Base-by-base conservation (phyloP, 2,888 invertebrate genomes). In the Sialis fuliginosa region DNA sequence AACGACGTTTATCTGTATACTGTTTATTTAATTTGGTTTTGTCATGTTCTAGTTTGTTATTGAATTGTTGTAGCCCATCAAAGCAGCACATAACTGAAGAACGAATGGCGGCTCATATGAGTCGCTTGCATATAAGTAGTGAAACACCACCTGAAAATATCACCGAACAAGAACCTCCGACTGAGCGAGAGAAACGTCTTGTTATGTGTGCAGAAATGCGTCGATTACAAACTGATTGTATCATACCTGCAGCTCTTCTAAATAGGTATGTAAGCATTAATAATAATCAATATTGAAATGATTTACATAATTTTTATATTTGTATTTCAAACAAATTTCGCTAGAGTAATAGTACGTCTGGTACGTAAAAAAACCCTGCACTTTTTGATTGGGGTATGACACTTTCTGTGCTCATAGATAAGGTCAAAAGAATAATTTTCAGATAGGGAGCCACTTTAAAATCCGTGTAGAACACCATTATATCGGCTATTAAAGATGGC, bases 81-180 rank as follows among this genome's bases (percentile, higher is more conserved):
- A 88, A 88, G 58, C 83, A 85, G 59, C 71, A 80, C 39, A 85
- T 87, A 52, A 84, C 85, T 0, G 87, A 87, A 60, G 87, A 87
- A 57, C 83, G 81, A 62, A 87, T 88, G 78, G 80, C 85, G 0
- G 84, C 81, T 30, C 84, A 86, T 57, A 72, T 88, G 52, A 79
- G 75, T 53, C 75, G 79, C 35, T 67, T 88, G 33, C 84, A 85
- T 58, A 84, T 88, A 53, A 72, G 68, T 56, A 61, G 66, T 6
- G 64, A 65, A 57, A 62, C 63, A 6, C 56, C 54, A 5, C 45
- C 34, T 4, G 61, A 62, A 45, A 37, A 8, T 37, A 37, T 8
- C n/a, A 6, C 12, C 6, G 30, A 39, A 32, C 8, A 39, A n/a
- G 45, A 45, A 45, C 52, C 57, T 7, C 51, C 52, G 9, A 51